Percentiles rank a stretch among this genome's conserved stretches.
Evolutionary conservation across 2,888 invertebrate genomes (phyloP).

Genomic region (Camptogramma bilineatum): DNA sequence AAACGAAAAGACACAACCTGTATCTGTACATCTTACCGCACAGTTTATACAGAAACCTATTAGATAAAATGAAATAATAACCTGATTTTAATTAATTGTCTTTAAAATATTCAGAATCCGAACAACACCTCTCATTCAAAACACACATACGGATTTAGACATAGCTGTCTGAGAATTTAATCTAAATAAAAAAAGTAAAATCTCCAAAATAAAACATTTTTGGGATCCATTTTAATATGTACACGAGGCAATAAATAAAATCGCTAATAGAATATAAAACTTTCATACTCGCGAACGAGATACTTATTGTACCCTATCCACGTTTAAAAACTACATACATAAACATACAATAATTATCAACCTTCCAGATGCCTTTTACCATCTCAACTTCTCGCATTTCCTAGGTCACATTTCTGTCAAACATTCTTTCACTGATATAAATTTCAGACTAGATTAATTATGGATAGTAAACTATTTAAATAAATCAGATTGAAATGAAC

Average conservation of each 20-base stretch:
- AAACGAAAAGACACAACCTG: conserved; percentile 19
- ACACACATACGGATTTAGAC: conserved; percentile 36
- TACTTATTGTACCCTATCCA: conserved; percentile 40
- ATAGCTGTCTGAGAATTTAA: conserved; percentile 27
- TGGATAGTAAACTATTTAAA: conserved; percentile 49
- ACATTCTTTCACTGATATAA: conserved; percentile 66
- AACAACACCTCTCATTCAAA: conserved; percentile 28
- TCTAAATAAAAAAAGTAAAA: conserved; percentile 43
- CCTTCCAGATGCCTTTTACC: conserved; percentile 36
- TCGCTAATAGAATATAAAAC: conserved; percentile 49
- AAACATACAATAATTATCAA: conserved; percentile 28
- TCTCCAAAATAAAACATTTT: conserved; percentile 47
- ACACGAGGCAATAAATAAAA: conserved; percentile 57
- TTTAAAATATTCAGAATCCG: conserved; percentile 31
- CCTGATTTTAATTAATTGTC: conserved; percentile 36
- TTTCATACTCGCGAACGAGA: conserved; percentile 42
- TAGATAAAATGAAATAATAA: conserved; percentile 18
- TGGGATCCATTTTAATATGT: conserved; percentile 47
- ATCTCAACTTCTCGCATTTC: conserved; percentile 19
- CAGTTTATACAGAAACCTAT: conserved; percentile 22
- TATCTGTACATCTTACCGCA: conserved; percentile 17
- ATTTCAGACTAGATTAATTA: conserved; percentile 72
- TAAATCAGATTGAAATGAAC: conserved; percentile 47
- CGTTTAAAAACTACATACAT: conserved; percentile 44
- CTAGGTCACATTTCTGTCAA: conserved; percentile 47